Conservation (phyloP, 1,140 invertebrate genomes). For the Notospermus geniculatus region DNA sequence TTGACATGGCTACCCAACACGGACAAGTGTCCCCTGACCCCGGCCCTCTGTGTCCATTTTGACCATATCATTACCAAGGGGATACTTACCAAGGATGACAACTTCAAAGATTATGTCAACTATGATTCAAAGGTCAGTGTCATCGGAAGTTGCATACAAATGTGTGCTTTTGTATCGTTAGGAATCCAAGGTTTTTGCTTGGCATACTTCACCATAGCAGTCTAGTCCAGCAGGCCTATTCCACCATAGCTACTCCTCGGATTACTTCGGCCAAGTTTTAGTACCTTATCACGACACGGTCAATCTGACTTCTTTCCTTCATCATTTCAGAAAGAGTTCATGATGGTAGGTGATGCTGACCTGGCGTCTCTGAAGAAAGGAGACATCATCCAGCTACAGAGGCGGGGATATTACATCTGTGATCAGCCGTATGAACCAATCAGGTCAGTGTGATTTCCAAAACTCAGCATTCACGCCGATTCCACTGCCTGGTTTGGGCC, state of each 20-base stretch:
- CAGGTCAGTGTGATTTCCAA: conserved; percentile 34
- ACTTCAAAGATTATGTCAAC: conserved; percentile 92
- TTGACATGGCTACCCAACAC: conserved; percentile 86
- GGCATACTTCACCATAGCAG: neutral
- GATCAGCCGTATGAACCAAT: conserved; percentile 50
- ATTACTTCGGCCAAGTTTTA: neutral
- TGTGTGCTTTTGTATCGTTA: too few species aligned
- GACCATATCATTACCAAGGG: conserved; percentile 95
- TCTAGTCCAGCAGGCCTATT: neutral
- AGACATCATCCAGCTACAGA: conserved; percentile 94
- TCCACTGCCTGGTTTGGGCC: too few species aligned
- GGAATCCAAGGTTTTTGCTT: too few species aligned
- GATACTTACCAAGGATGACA: conserved; percentile 91
- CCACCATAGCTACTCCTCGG: neutral
- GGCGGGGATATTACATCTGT: conserved; percentile 69
- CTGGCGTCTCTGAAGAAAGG: conserved; percentile 80
- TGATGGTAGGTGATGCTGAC: conserved; percentile 87
- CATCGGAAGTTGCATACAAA: neutral
- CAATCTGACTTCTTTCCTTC: conserved; percentile 29
- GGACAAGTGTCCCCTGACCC: conserved; percentile 65
- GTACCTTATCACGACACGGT: neutral
- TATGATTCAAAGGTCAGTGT: conserved; percentile 75
- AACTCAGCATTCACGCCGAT: too few species aligned
- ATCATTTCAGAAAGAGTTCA: conserved; percentile 64
- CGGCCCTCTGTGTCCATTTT: conserved; percentile 88